Base-by-base conservation (phyloP, 2,797 vertebrate genomes). In the Microctenopoma steveboyesi region DNA sequence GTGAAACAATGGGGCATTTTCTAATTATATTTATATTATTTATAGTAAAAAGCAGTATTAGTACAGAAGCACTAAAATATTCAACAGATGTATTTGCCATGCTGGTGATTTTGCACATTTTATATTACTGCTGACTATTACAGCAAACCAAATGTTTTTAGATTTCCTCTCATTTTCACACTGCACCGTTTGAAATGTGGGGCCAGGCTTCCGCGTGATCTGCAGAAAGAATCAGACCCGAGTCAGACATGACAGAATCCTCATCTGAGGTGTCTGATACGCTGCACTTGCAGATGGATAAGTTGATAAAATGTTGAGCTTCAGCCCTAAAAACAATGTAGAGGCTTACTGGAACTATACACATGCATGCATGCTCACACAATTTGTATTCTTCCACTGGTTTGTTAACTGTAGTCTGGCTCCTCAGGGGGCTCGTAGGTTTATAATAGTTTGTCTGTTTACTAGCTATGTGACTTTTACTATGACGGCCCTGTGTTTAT, bases 401-500 rank as follows among this genome's bases (percentile, higher is more conserved):
- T 50, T 76, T 57, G 72, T 68, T 79, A 76, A 68, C 54, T 9
- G 22, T 62, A 78, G 58, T 42, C 43, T 64, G 56, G 14, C 52
- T 60, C 58, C 27, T 63, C 35, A 25, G 7, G 10, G 42, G 54
- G 7, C 48, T 73, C 18, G 3, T 54, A 8, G 54, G 50, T 61
- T 66, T 14, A 14, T 57, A 27, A 64, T 43, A 64, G 74, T 81
- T 33, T 70, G 59, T 85, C 40, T 56, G 5, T 37, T 47, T 14
- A 59, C 18, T 72, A 50, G 63, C 64, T 35, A 53, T 79, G 64
- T 56, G 63, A 74, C 33, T 11, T 15, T 64, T n/a, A 51, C 33
- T 67, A 49, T 68, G 35, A 69, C 62, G 50, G 11, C 57, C 53
- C 69, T 79, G 59, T 77, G 60, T 47, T 69, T 59, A 69, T 58